Evolutionary conservation across 2,797 vertebrate species (phyloP), one percentile per base, ranked within the genome.

Genomic region (Semaprochilodus insignis): DNA sequence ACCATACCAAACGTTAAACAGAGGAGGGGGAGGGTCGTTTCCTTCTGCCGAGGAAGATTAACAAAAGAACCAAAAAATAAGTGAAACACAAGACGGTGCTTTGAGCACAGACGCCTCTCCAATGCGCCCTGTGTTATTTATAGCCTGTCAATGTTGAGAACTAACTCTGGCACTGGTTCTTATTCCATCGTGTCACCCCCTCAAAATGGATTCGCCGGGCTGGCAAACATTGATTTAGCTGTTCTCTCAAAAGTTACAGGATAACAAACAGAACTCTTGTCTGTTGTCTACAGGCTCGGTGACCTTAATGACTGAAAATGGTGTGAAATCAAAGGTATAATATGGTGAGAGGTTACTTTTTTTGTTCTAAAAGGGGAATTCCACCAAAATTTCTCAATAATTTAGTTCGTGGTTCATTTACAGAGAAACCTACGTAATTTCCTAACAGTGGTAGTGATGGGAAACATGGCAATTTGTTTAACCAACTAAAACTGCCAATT

Each of bases 201-300:
- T n/a, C 27, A 48, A 79, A 86, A 84, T 91, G 86, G 83, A 77
- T 55, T 78, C 67, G 52, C 81, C 89, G 85, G 71, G 63, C 66
- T 83, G 85, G 86, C 81, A 79, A 74, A 81, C 86, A 87, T 86
- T 85, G 87, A 89, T 90, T 90, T 87, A 83, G 89, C 88, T 89
- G 85, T 89, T 90, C 79, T 86, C 82, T 77, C 23, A 81, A 88
- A 48, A 88, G 86, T 90, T 89, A 78, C 59, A 66, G 63, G 66
- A 81, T 85, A 87, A 86, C 83, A 85, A 84, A 84, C 48, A 74
- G 65, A 83, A 72, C 23, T 44, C 57, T 62, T 13, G 78, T 83
- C 78, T 71, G 74, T 63, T 75, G 54, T 74, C 70, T 54, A 23
- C 25, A 19, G 6, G 6, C 51, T 21, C 31, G 1, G 71, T 55